Evolutionary conservation across 2,113 vertebrate genomes (phyloP).

Genomic region (Stegastes partitus): DNA sequence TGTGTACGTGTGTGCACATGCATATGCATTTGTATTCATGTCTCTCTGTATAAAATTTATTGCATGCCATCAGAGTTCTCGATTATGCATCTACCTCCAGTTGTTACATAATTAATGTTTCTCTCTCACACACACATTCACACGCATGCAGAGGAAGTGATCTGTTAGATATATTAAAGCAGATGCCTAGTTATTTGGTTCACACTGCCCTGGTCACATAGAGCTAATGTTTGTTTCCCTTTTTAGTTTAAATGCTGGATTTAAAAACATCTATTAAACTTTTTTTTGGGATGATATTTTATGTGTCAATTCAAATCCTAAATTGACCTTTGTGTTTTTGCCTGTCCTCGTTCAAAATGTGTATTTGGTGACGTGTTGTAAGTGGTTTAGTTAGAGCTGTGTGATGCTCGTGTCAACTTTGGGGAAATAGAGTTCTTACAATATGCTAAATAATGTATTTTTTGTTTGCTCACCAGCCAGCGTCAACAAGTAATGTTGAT

Average conservation of each 20-base stretch:
- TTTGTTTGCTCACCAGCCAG: too few species aligned
- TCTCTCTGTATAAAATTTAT: slow-evolving; percentile 40
- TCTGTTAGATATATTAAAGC: slow-evolving; percentile 29
- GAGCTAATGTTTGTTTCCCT: not conserved
- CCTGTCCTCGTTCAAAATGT: not conserved
- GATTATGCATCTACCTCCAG: slow-evolving; percentile 42
- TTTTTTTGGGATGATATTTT: too few species aligned
- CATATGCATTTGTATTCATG: slow-evolving; percentile 30
- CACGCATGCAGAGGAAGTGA: slow-evolving; percentile 5
- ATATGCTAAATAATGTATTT: too few species aligned
- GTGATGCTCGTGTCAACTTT: too few species aligned
- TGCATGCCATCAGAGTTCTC: slow-evolving; percentile 30
- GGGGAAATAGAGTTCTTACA: too few species aligned
- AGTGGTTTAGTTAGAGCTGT: too few species aligned
- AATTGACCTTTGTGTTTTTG: not conserved
- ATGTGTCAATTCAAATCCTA: not conserved
- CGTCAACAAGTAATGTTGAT: too few species aligned
- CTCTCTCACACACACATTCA: not conserved
- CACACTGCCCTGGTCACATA: not conserved
- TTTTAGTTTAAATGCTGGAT: too few species aligned
- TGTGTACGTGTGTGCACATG: slow-evolving; percentile 9
- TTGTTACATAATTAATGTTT: slow-evolving; percentile 55
- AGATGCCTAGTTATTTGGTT: slow-evolving; percentile 5
- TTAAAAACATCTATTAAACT: too few species aligned
- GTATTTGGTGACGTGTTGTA: too few species aligned